Evolutionary conservation across 2,888 invertebrate genomes (phyloP).

Genomic region (Xanthorhoe designata): DNA sequence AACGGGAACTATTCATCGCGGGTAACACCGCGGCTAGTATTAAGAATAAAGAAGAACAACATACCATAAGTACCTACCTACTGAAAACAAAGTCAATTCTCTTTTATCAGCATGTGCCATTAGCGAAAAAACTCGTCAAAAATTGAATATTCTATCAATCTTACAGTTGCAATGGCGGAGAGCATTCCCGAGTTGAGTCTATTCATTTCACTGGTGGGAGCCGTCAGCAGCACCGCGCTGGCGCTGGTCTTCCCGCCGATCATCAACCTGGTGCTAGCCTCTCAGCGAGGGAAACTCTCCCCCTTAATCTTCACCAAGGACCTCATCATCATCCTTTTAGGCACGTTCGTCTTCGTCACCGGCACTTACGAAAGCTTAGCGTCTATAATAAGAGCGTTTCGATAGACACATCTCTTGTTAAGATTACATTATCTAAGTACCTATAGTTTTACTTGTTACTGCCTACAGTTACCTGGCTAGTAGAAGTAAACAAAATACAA

Average conservation of each 20-base stretch:
- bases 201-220: slow-evolving; percentile 96
- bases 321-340: slow-evolving; percentile 87
- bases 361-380: slow-evolving; percentile 91
- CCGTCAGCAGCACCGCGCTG: slow-evolving; percentile 94
- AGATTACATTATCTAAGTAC: neutral
- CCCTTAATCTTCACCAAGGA: slow-evolving; percentile 84
- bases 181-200: slow-evolving; percentile 93
- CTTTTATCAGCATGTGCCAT: too few relatives aligned
- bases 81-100: too few relatives aligned
- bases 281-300: slow-evolving; percentile 84
- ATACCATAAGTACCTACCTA: too few relatives aligned
- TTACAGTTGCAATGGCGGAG: slow-evolving; percentile 93
- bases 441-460: too few relatives aligned
- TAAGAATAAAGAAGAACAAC: too few relatives aligned
- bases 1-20: too few relatives aligned
- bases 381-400: slow-evolving; percentile 84
- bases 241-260: slow-evolving; percentile 95
- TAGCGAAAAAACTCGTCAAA: too few relatives aligned
- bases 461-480: too few relatives aligned
- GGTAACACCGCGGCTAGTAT: too few relatives aligned
- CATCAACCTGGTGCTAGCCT: slow-evolving; percentile 91
- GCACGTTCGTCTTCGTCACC: slow-evolving; percentile 89
- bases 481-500: too few relatives aligned
- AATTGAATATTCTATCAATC: neutral
- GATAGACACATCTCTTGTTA: slow-evolving; percentile 26